Evolutionary conservation across 2,113 vertebrate species (phyloP).

Genomic region (Brevimyrus niger): DNA sequence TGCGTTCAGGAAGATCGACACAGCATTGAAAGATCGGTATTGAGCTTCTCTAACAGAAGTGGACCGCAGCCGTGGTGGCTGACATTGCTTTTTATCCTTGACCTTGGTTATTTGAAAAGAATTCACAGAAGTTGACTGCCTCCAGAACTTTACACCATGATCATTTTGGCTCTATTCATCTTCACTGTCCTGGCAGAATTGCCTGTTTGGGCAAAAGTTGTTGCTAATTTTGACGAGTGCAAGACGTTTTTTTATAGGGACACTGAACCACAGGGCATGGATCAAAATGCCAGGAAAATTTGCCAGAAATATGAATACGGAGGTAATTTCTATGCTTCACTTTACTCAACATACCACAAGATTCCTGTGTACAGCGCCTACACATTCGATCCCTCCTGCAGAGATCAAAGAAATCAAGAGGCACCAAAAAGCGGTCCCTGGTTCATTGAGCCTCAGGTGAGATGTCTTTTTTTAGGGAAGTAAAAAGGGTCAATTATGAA

Average conservation of each 20-base stretch:
- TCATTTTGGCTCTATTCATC: background rate
- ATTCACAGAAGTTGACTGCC: background rate
- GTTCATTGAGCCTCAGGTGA: too few species aligned
- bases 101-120: background rate
- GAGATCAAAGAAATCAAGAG: too few species aligned
- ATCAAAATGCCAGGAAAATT: background rate
- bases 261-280: background rate
- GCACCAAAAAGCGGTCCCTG: too few species aligned
- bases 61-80: too few species aligned
- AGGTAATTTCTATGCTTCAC: background rate
- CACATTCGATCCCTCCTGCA: background rate
- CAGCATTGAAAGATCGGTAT: too few species aligned
- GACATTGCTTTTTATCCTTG: too few species aligned
- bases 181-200: background rate
- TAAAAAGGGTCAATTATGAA: too few species aligned
- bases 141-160: background rate
- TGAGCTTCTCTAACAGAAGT: too few species aligned
- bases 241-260: background rate
- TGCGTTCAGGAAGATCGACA: too few species aligned
- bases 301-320: background rate
- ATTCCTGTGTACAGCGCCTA: background rate
- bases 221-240: background rate
- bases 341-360: background rate
- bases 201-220: background rate
- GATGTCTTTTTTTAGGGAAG: too few species aligned